Evolutionary conservation across 1,140 invertebrate genomes (phyloP), one percentile per base, ranked within the genome.

Genomic region (Halyomorpha halys): DNA sequence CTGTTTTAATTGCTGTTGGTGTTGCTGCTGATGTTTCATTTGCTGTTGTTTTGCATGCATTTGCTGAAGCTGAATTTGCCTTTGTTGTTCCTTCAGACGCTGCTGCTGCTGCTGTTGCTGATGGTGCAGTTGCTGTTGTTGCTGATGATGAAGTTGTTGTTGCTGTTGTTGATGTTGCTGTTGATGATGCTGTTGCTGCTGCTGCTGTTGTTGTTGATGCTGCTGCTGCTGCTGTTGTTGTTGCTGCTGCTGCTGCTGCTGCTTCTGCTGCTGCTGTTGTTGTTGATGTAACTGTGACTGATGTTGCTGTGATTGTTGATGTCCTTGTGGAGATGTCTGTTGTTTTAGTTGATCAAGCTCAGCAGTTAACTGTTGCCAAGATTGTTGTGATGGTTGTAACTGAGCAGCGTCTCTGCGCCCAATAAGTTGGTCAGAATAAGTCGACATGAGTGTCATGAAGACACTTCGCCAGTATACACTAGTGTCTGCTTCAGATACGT

Each of bases 311-410:
- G 23, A n/a, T 11, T 23, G 18, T 1, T 56, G 53, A 16, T 25
- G 53, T 21, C 3, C n/a, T 70, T 69, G 13, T 68, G 69, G 14
- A 71, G 49, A 30, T 59, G 61, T 53, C 76, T 77, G 73, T 83
- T 83, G 61, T 83, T 79, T 71, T 86, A 80, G 47, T 86, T 86
- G 76, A 90, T 86, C 53, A 86, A 86, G 69, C 89, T 83, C 16
- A 80, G 81, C 44, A 83, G 83, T 65, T 64, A 64, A 23, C 23
- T 56, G 53, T 56, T 56, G 53, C 53, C 53, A 56, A 19, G 23
- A 23, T 56, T 56, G 53, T 3, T 56, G 21, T 23, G 19, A 23
- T 16, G 19, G 53, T 6, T 21, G 53, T 56, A 23, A 23, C 23
- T 56, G 18, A 25, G 23, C 23, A 16, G 18, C 53, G 11, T 19